phyloP scores from a whole-genome alignment of 2,888 invertebrate species.

The Mythimna ferrago region DNA sequence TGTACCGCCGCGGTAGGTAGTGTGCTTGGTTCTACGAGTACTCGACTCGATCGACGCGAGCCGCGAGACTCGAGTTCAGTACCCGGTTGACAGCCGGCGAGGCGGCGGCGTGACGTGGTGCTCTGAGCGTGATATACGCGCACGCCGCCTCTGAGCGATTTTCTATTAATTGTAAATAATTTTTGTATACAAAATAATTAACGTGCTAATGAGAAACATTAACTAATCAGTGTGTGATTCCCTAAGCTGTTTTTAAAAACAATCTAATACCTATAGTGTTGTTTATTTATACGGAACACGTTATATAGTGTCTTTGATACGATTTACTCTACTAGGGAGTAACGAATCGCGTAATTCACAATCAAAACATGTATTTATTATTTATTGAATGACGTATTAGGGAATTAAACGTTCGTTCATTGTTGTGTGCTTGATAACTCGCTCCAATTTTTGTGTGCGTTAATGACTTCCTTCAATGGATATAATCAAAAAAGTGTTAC shows the following conservation, averaged over 20 bases:
- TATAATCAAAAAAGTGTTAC: slow-evolving; percentile 74
- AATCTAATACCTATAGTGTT: slow-evolving; percentile 55
- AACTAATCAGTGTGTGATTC: slow-evolving; percentile 68
- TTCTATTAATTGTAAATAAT: slow-evolving; percentile 83
- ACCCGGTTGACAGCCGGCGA: slow-evolving; percentile 90
- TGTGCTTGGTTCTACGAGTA: slow-evolving; percentile 73
- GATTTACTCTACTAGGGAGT: slow-evolving; percentile 74
- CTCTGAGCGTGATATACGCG: slow-evolving; percentile 75
- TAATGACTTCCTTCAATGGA: slow-evolving; percentile 68
- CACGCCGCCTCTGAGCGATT: slow-evolving; percentile 89
- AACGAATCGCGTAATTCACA: slow-evolving; percentile 63
- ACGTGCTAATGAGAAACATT: slow-evolving; percentile 71
- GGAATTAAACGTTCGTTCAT: slow-evolving; percentile 53
- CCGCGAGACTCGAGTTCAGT: slow-evolving; percentile 81
- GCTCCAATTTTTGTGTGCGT: slow-evolving; percentile 51
- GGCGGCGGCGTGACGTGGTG: slow-evolving; percentile 85
- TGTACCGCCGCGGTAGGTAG: slow-evolving; percentile 73
- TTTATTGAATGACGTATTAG: slow-evolving; percentile 61
- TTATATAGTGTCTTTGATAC: slow-evolving; percentile 78
- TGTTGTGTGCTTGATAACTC: slow-evolving; percentile 57
- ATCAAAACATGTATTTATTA: slow-evolving; percentile 60
- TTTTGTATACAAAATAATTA: slow-evolving; percentile 79
- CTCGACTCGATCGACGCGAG: slow-evolving; percentile 76
- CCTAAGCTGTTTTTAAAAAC: slow-evolving; percentile 54
- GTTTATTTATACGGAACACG: slow-evolving; percentile 67